A percentile compares a stretch with the other conserved stretches of the same genome.
Evolutionary conservation across 2,888 invertebrate genomes (phyloP).

Genomic region (Polylopha cassiicola): DNA sequence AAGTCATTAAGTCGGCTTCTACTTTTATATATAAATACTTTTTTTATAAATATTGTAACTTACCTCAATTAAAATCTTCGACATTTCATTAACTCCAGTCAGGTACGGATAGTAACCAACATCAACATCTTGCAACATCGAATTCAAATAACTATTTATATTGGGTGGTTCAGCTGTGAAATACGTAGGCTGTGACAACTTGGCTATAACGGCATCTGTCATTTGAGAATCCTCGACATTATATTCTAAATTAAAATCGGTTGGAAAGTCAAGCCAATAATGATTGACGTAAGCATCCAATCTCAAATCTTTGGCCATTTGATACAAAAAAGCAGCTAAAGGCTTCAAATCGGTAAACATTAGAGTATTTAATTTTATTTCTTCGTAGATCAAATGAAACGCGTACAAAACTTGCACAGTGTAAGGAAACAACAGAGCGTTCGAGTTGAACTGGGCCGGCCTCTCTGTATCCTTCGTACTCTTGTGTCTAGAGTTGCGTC

Average conservation of each 20-base stretch:
- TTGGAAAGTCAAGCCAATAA: conserved; percentile 92
- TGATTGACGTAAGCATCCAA: conserved; percentile 84
- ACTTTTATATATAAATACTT: too few species aligned
- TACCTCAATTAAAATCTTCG: conserved; percentile 86
- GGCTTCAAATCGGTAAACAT: conserved; percentile 81
- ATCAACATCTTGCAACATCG: conserved; percentile 76
- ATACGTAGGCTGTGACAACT: conserved; percentile 78
- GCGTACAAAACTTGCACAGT: conserved; percentile 86
- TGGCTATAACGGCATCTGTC: conserved; percentile 73
- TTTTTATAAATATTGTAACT: conserved; percentile 30
- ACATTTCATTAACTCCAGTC: conserved; percentile 82
- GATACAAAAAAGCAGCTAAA: conserved; percentile 83
- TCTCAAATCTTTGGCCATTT: conserved; percentile 85
- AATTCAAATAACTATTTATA: conserved; percentile 83
- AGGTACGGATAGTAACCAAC: conserved; percentile 83
- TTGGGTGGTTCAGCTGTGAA: conserved; percentile 81
- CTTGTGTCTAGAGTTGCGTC: conserved; percentile 19
- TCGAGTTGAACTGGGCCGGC: conserved; percentile 75
- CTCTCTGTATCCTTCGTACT: conserved; percentile 39
- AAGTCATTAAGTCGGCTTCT: too few species aligned
- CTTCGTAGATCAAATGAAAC: conserved; percentile 93
- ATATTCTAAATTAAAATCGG: conserved; percentile 65
- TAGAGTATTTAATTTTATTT: conserved; percentile 87
- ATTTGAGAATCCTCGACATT: conserved; percentile 70
- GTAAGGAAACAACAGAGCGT: conserved; percentile 83